A percentile compares a stretch with the other conserved stretches of the same genome.
Conservation (phyloP, 1,140 invertebrate species). For the Hormaphis cornu region DNA sequence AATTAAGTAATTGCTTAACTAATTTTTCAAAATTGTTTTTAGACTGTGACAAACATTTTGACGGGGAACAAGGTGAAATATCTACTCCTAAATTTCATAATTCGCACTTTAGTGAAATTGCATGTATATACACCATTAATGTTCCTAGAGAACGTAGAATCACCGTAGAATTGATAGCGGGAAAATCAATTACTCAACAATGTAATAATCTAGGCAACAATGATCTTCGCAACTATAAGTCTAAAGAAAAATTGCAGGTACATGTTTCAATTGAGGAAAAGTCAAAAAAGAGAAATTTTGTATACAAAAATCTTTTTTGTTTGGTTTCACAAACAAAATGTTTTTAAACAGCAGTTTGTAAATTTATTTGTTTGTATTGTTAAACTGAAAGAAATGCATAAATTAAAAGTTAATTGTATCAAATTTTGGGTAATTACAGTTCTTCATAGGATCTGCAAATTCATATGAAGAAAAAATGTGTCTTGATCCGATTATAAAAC, state of each 20-base stretch:
- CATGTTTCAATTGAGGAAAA: too few relatives aligned
- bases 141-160: not conserved
- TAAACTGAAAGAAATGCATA: too few relatives aligned
- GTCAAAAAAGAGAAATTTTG: too few relatives aligned
- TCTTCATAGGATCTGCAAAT: too few relatives aligned
- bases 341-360: too few relatives aligned
- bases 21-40: too few relatives aligned
- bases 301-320: too few relatives aligned
- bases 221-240: not conserved
- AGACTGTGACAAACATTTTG: not conserved
- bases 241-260: not conserved
- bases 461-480: too few relatives aligned
- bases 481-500: not conserved
- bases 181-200: not conserved
- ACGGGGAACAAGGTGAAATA: conserved; percentile 1
- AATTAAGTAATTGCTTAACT: not conserved
- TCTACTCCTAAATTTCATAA: not conserved
- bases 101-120: not conserved
- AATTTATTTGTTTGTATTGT: too few relatives aligned
- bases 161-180: not conserved
- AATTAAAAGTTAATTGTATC: too few relatives aligned
- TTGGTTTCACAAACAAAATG: too few relatives aligned
- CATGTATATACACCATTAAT: not conserved
- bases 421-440: too few relatives aligned
- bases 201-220: not conserved